A percentile compares a stretch with the other conserved stretches of the same genome.
These are phyloP conservation scores for Neopelma chrysocephalum DNA, from an alignment of 2,797 vertebrate species.

Conservation along the genomic window DNA sequence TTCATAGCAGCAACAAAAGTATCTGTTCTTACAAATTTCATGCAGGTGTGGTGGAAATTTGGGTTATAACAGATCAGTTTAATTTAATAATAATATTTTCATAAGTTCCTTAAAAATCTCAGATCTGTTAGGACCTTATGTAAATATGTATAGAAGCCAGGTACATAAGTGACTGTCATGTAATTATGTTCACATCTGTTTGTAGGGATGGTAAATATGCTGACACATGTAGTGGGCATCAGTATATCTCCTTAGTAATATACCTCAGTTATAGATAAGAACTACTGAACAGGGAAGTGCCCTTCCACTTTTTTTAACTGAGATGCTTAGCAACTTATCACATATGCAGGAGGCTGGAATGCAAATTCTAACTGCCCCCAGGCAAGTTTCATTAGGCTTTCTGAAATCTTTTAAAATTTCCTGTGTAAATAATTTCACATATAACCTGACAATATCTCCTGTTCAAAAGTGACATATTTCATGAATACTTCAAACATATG, in stretches of 20 bases:
- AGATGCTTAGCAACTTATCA: background rate
- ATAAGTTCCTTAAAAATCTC: background rate
- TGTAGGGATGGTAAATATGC: background rate
- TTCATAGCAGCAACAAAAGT: background rate
- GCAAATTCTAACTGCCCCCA: constrained; percentile 38
- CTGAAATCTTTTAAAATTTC: constrained; percentile 30
- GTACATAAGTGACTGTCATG: background rate
- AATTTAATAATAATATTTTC: background rate
- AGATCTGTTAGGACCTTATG: background rate
- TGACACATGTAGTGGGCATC: background rate
- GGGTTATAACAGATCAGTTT: background rate
- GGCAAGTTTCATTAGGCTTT: constrained; percentile 44
- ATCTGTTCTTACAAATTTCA: background rate
- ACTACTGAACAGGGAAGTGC: background rate
- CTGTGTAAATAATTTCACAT: constrained; percentile 49
- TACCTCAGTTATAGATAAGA: background rate
- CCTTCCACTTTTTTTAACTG: background rate
- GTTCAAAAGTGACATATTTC: background rate
- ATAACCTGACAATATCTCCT: background rate
- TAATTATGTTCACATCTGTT: constrained; percentile 12
- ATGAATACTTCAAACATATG: background rate
- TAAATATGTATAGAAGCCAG: constrained; percentile 8
- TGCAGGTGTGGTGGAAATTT: background rate
- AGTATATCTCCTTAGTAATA: background rate
- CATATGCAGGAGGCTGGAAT: background rate